These are phyloP conservation scores for Halcyon badia DNA, from an alignment of 2,797 vertebrate genomes.

Conservation along the genomic window DNA sequence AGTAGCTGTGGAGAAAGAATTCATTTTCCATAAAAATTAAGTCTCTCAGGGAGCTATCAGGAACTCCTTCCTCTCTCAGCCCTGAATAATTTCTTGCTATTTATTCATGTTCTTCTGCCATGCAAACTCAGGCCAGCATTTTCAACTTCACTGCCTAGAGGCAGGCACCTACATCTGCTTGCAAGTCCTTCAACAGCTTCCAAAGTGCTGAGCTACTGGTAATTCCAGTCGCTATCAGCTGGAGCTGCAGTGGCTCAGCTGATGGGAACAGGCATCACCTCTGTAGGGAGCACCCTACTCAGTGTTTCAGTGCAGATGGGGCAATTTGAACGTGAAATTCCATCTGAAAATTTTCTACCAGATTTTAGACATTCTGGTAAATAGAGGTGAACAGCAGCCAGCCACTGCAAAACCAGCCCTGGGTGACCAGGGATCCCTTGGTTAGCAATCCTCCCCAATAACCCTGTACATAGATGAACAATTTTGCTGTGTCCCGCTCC, in stretches of 20 bases:
- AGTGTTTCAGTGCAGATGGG: neutral
- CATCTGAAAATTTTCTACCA: neutral
- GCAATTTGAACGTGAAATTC: neutral
- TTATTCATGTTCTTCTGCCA: neutral
- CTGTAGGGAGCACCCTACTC: neutral
- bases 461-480: neutral
- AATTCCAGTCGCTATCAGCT: neutral
- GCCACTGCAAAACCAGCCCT: neutral
- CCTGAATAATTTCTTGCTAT: neutral
- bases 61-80: neutral
- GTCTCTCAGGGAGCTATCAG: neutral
- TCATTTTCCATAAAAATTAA: neutral
- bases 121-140: neutral
- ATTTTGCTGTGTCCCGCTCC: neutral
- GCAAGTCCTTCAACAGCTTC: neutral
- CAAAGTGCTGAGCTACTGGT: neutral
- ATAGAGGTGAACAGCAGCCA: neutral
- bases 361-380: neutral
- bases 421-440: neutral
- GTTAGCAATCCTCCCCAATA: neutral
- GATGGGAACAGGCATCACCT: neutral
- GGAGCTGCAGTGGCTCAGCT: neutral
- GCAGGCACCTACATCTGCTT: neutral
- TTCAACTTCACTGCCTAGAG: neutral
- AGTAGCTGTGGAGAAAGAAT: neutral